Evolutionary conservation across 2,888 invertebrate species (phyloP).

Genomic region (Synergus umbraculus): DNA sequence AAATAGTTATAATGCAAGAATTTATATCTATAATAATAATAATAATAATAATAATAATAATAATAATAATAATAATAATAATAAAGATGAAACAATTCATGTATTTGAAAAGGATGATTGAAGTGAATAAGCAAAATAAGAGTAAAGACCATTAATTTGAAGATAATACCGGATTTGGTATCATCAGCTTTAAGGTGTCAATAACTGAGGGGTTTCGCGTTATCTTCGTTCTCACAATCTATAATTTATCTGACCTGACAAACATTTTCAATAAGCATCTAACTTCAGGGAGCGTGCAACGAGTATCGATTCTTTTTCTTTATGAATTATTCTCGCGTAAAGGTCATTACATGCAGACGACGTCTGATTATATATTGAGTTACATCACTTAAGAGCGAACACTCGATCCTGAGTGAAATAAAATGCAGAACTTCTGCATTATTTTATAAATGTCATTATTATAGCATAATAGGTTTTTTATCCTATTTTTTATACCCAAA

Average conservation of each 20-base stretch:
- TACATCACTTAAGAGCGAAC: conserved; percentile 45
- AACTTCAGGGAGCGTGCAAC: conserved; percentile 26
- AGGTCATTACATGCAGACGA: conserved; percentile 42
- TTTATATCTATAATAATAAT: too few species aligned
- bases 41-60: too few species aligned
- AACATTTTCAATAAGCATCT: conserved; percentile 31
- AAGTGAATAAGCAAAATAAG: not conserved
- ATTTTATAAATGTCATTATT: not conserved
- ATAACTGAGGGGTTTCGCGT: not conserved
- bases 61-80: too few species aligned
- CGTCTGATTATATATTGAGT: conserved; percentile 56
- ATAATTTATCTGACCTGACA: conserved; percentile 37
- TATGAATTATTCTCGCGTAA: conserved; percentile 48
- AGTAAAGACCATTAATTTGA: not conserved
- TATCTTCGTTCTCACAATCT: conserved; percentile 5
- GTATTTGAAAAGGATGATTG: not conserved
- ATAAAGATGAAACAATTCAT: not conserved
- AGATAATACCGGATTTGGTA: not conserved
- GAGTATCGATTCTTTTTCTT: conserved; percentile 44
- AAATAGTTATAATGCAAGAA: too few species aligned
- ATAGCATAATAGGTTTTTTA: too few species aligned
- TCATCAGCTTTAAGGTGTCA: conserved; percentile 9
- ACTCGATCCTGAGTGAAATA: not conserved
- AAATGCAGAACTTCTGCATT: not conserved
- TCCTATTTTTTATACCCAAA: too few species aligned